Evolutionary conservation across 1,140 invertebrate genomes (phyloP).

Genomic region (Schlechtendalia chinensis): DNA sequence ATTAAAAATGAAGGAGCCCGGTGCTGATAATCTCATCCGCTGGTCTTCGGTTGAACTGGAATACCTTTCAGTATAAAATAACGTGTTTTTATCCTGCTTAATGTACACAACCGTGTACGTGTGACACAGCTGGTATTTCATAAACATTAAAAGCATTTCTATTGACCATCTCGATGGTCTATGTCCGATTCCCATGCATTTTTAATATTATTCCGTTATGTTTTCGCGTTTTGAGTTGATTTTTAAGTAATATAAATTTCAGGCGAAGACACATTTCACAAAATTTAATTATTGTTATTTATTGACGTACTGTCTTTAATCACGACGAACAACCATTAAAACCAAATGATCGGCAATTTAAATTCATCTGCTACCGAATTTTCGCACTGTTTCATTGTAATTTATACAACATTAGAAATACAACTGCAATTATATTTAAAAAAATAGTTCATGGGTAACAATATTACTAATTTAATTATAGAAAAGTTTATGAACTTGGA

Average conservation of each 20-base stretch:
- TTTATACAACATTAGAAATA: not conserved
- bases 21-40: not conserved
- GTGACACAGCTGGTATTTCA: not conserved
- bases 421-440: not conserved
- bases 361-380: not conserved
- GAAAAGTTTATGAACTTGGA: not conserved
- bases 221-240: not conserved
- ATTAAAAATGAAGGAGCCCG: constrained; percentile 24
- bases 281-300: not conserved
- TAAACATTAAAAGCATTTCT: constrained; percentile 19
- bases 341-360: not conserved
- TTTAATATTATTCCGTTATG: not conserved
- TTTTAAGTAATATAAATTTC: not conserved
- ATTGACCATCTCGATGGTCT: not conserved
- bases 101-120: constrained; percentile 3
- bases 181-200: not conserved
- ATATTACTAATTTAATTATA: not conserved
- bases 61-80: constrained; percentile 21
- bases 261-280: not conserved
- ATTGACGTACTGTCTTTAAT: not conserved
- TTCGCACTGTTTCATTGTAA: not conserved
- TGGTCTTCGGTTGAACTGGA: not conserved
- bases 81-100: constrained; percentile 21
- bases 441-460: not conserved
- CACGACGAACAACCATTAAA: not conserved